Percentiles rank a stretch among this genome's conserved stretches.
phyloP scores from a whole-genome alignment of 2,797 vertebrate species.

The Brotogeris chrysoptera region DNA sequence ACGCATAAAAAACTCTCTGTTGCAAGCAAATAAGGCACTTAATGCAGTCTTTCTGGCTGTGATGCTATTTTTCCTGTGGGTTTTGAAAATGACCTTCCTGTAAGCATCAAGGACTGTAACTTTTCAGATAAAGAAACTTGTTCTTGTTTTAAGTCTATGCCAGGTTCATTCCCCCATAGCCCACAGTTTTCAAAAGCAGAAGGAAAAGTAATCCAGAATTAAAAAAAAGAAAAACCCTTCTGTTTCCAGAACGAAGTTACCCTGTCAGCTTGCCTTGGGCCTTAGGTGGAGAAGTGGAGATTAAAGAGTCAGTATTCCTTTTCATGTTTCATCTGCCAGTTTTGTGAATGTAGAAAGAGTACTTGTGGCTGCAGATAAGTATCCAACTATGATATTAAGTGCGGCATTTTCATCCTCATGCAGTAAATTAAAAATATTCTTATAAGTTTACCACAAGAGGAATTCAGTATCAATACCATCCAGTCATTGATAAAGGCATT shows the following conservation, averaged over 20 bases:
- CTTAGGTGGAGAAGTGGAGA: constrained; percentile 87
- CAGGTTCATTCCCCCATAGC: constrained; percentile 76
- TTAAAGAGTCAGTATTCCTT: constrained; percentile 94
- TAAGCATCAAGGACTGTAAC: constrained; percentile 80
- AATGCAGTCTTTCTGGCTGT: constrained; percentile 64
- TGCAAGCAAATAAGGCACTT: constrained; percentile 75
- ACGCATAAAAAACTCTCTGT: constrained; percentile 68
- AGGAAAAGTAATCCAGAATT: constrained; percentile 79
- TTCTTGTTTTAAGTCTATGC: constrained; percentile 77
- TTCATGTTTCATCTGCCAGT: constrained; percentile 88
- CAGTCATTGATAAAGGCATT: constrained; percentile 67
- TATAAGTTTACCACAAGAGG: constrained; percentile 12
- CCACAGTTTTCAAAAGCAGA: constrained; percentile 79
- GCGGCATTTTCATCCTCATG: constrained; percentile 33
- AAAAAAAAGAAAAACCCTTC: constrained; percentile 52
- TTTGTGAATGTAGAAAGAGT: constrained; percentile 82
- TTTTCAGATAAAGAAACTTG: constrained; percentile 79
- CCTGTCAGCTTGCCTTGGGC: constrained; percentile 90
- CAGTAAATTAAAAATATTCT: constrained; percentile 59
- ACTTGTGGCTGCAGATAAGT: constrained; percentile 74
- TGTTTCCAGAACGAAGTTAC: constrained; percentile 83
- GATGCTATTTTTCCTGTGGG: constrained; percentile 72
- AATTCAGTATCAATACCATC: constrained; percentile 28
- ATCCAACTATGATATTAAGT: constrained; percentile 66
- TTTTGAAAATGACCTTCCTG: constrained; percentile 81